Conservation (phyloP, 2,113 vertebrate species). For the Eolophus roseicapilla region DNA sequence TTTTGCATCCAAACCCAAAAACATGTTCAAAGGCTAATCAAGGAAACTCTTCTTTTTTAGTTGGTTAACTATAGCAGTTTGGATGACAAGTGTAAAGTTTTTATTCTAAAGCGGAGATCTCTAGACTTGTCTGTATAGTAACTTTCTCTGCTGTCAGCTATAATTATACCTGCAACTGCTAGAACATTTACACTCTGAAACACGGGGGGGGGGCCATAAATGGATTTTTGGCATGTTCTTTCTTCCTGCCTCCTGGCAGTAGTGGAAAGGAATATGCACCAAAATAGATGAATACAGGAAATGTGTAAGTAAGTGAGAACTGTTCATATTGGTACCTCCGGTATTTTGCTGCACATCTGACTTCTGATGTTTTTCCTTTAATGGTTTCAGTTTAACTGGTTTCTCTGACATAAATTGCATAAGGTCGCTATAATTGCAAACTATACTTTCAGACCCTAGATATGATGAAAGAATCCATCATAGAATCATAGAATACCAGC, state of each 20-base stretch:
- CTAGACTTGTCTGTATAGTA: conserved; percentile 1
- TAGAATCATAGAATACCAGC: neutral
- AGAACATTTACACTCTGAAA: neutral
- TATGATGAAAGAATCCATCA: neutral
- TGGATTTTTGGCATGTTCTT: neutral
- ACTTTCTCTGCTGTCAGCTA: neutral
- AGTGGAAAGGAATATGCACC: neutral
- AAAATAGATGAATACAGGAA: conserved; percentile 11
- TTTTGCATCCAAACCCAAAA: neutral
- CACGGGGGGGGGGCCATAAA: neutral
- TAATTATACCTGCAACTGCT: conserved; percentile 16
- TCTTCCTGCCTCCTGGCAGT: neutral
- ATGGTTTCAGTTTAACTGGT: neutral
- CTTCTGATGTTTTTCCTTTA: neutral
- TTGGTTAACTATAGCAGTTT: neutral
- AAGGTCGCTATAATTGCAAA: neutral
- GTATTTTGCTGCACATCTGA: neutral
- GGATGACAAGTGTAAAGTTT: neutral
- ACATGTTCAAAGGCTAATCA: neutral
- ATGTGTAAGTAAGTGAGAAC: neutral
- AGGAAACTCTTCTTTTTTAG: neutral
- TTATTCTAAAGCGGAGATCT: neutral
- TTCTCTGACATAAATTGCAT: neutral
- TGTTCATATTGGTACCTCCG: neutral
- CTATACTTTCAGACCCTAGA: neutral